phyloP scores from a whole-genome alignment of 2,888 invertebrate genomes.

The Sceliomorpha sp. region DNA sequence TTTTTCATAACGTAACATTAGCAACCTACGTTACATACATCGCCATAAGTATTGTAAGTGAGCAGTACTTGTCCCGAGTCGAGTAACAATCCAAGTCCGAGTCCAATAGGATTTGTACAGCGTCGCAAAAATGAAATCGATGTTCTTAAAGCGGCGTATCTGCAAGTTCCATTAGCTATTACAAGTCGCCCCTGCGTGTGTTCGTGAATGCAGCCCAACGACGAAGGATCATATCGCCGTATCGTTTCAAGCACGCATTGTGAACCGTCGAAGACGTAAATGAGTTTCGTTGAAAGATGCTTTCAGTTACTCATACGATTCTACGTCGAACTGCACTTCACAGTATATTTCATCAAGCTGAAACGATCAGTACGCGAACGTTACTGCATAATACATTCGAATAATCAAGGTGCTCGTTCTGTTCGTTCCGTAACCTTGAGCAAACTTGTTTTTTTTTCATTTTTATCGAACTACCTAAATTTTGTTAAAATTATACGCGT shows the following conservation, averaged over 20 bases:
- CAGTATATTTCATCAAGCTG: conserved; percentile 1
- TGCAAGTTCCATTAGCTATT: conserved; percentile 9
- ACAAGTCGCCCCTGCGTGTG: neutral
- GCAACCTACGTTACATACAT: too few species aligned
- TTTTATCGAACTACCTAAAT: too few species aligned
- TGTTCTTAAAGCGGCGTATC: neutral
- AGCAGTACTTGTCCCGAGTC: too few species aligned
- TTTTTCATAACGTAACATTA: too few species aligned
- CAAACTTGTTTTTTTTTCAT: too few species aligned
- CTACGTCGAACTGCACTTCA: conserved; percentile 14
- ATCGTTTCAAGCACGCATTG: conserved; percentile 72
- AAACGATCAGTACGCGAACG: neutral
- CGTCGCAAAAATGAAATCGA: conserved; percentile 12
- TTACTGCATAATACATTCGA: neutral
- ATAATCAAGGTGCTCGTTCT: neutral
- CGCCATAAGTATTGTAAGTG: too few species aligned
- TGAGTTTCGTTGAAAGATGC: conserved; percentile 70
- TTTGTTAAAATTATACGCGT: too few species aligned
- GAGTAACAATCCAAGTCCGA: too few species aligned
- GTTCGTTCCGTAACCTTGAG: neutral
- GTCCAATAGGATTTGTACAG: too few species aligned
- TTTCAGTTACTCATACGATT: conserved; percentile 63
- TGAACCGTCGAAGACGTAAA: conserved; percentile 67
- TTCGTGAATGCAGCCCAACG: conserved; percentile 22
- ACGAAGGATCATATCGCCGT: conserved; percentile 48